These are phyloP conservation scores for Entomobrya multifasciata DNA, from an alignment of 2,888 invertebrate species.

Conservation along the genomic window DNA sequence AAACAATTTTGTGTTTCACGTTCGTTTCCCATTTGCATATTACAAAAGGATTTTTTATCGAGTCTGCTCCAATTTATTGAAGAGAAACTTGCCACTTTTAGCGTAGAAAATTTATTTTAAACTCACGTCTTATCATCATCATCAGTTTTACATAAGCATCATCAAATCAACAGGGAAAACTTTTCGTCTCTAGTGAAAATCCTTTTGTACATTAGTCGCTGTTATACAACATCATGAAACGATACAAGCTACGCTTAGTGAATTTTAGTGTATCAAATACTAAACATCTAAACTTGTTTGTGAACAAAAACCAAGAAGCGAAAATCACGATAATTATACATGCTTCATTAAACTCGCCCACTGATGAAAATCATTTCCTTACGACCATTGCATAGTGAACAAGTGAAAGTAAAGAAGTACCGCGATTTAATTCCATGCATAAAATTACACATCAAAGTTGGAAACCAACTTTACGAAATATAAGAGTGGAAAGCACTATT, in stretches of 20 bases:
- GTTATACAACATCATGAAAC: no score
- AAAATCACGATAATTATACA: conserved; percentile 54
- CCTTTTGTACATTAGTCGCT: conserved; percentile 10
- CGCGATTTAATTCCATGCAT: no score
- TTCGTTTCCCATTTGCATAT: neutral
- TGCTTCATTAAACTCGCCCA: conserved; percentile 50
- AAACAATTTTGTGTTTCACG: conserved; percentile 32
- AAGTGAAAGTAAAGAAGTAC: conserved; percentile 38
- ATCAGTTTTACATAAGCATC: neutral
- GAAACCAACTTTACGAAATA: no score
- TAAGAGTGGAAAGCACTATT: no score
- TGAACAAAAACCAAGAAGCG: conserved; percentile 52
- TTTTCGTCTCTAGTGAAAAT: conserved; percentile 32
- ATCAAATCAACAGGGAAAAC: conserved; percentile 12
- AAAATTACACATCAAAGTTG: no score
- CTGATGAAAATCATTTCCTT: conserved; percentile 10
- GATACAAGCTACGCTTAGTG: conserved; percentile 20
- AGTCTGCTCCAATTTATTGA: conserved; percentile 45
- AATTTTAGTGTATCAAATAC: no score
- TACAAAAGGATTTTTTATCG: conserved; percentile 54
- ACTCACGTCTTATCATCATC: conserved; percentile 10
- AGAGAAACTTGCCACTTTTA: conserved; percentile 50
- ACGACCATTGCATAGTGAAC: neutral
- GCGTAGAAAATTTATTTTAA: conserved; percentile 4
- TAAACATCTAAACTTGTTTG: conserved; percentile 20